A percentile compares a stretch with the other conserved stretches of the same genome.
These are phyloP conservation scores for Zonotrichia leucophrys DNA, from an alignment of 2,113 vertebrate species.

Conservation along the genomic window DNA sequence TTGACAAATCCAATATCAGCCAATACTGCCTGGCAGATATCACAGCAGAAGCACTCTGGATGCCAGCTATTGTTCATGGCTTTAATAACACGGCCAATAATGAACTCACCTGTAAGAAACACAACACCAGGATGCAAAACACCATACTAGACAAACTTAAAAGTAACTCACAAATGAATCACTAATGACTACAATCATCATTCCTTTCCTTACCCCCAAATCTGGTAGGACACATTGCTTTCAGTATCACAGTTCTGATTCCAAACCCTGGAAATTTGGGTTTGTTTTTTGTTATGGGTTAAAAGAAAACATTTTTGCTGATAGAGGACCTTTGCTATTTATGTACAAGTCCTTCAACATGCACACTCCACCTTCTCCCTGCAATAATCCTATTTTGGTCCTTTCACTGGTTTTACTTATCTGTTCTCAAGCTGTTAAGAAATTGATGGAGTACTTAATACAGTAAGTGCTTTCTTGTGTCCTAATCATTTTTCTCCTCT, in stretches of 20 bases:
- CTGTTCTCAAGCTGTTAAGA: neutral
- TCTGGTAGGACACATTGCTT: neutral
- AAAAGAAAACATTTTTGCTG: neutral
- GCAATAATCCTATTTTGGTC: neutral
- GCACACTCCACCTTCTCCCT: neutral
- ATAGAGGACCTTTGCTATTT: neutral
- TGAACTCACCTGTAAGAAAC: conserved; percentile 88
- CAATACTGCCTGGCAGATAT: conserved; percentile 89
- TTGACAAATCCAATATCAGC: conserved; percentile 98
- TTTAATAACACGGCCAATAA: conserved; percentile 98
- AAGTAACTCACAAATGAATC: neutral
- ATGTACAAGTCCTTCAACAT: neutral
- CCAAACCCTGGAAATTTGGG: neutral
- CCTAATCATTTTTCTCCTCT: neutral
- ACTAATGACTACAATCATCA: neutral
- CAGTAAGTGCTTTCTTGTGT: neutral
- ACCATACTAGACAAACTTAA: neutral
- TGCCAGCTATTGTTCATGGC: conserved; percentile 99
- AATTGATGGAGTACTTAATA: neutral
- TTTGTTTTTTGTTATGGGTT: neutral
- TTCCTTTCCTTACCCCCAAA: neutral
- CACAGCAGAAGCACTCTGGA: conserved; percentile 95
- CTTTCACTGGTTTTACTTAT: neutral
- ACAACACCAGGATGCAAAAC: neutral
- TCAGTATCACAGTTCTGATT: neutral